These are phyloP conservation scores for Hippasteria phrygiana DNA, from an alignment of 53 echinoderm and acorn worm genomes.

Conservation along the genomic window DNA sequence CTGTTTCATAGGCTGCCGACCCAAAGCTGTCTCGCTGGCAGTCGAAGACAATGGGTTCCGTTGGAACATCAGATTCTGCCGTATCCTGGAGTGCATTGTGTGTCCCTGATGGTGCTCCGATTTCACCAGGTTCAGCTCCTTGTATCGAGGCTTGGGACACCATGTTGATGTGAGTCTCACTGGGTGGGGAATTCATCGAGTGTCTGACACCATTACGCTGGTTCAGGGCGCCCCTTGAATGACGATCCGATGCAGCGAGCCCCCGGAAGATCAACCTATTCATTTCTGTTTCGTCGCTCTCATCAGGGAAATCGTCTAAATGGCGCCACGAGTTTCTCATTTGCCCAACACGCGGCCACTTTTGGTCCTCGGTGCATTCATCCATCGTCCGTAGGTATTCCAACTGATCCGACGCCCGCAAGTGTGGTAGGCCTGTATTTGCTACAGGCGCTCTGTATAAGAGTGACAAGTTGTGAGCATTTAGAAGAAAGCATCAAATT, in stretches of 20 bases:
- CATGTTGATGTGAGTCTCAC: conserved; percentile 24
- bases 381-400: conserved; percentile 69
- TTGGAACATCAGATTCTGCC: background rate
- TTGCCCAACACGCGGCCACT: background rate
- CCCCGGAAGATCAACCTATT: conserved; percentile 10
- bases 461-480: too few species aligned
- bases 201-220: background rate
- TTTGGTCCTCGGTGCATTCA: conserved; percentile 39
- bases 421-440: conserved; percentile 22
- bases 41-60: background rate
- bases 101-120: background rate
- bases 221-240: background rate
- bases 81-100: background rate
- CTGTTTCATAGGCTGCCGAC: conserved; percentile 44
- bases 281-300: conserved; percentile 52
- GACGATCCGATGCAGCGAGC: background rate
- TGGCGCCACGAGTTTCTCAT: conserved; percentile 3
- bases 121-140: background rate
- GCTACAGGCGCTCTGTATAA: background rate
- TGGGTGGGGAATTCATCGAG: background rate
- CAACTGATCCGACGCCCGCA: conserved; percentile 57
- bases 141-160: background rate
- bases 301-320: conserved; percentile 24
- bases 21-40: conserved; percentile 54
- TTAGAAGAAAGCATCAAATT: too few species aligned